Base-by-base conservation (phyloP, 37 sponge, comb jelly and placozoan genomes). In the Crambe crambe region DNA sequence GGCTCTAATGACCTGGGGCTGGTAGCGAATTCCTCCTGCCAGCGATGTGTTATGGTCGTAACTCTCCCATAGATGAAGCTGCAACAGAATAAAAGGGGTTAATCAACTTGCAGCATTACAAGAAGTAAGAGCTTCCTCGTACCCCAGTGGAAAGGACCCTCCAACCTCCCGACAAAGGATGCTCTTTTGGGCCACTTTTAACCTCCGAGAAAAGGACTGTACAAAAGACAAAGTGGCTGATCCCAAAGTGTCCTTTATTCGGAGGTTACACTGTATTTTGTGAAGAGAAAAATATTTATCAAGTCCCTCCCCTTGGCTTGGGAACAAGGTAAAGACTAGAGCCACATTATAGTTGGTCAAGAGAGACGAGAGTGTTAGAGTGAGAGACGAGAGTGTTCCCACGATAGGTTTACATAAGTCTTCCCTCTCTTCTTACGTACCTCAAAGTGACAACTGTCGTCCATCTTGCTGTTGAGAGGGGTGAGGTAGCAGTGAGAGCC, bases 11-110 rank as follows among this genome's bases (percentile, higher is more conserved):
- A 80, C 56, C 21, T 84, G 90, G 1, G 81, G 70, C 36, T 94
- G 94, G 72, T 77, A 94, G 43, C 83, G 80, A 30, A 94, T 69
- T 0, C 82, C 90, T 56, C 94, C 94, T 0, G 78, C 87, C 15
- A 94, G 43, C 12, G 31, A 25, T n/a, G 54, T 39, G 9, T 70
- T 77, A 0, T 66, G 57, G 2, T 89, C 91, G 43, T 67, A 56
- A 21, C 70, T 58, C 51, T 94, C 94, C 94, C 94, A 94, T 39
- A 94, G 61, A 18, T 86, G 22, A 27, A 94, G 83, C 94, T 94
- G 80, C 21, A 86, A 12, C 37, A 22, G 32, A 29, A 59, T 22
- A 47, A 6, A 47, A 47, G 12, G 51, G 12, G 51, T 15, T 15
- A 12, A 47, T 47, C 12, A 12, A 47, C 6, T 12, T 47, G 10